Evolutionary conservation across 1,140 invertebrate species (phyloP), one percentile per base, ranked within the genome.

Genomic region (Heliconius eleuchia): DNA sequence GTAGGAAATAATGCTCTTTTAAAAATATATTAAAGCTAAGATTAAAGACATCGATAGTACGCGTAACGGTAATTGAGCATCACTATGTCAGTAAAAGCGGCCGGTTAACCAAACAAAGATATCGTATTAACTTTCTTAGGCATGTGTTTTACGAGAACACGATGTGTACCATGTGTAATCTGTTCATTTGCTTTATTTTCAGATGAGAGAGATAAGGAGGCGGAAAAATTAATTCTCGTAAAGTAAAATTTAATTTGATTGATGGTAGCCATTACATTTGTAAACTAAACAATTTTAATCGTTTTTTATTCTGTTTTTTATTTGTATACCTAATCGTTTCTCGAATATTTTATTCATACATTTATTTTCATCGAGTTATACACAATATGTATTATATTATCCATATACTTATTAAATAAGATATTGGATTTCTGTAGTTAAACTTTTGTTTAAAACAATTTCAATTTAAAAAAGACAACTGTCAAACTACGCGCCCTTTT

Each of bases 101-200:
- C 73, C 83, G 70, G 75, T 78, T 82, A 82, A 81, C 72, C 83
- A 84, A 84, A 84, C 83, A 82, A 82, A 79, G 79, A 83, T 83
- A 83, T 82, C 75, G 81, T 70, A 79, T 82, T 80, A 84, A 82
- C 81, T 82, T 81, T 73, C 70, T 81, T 79, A 79, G 75, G 75
- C 78, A 81, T 77, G 77, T 75, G 77, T 80, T 78, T 76, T 77
- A 73, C 76, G 76, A 80, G 55, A 46, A 30, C 74, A 42, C 34
- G 77, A 76, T 73, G 34, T 78, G 77, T 76, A 79, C 46, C 76
- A 80, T 66, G 76, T 80, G 66, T 77, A 75, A 75, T 79, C 71
- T 42, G 71, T 72, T 23, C 71, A 72, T 34, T 72, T 42, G 37
- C 34, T 72, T 42, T 39, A 37, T 72, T 42, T 72, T 72, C 71